Evolutionary conservation across 2,797 vertebrate species (phyloP).

Genomic region (Otolemur crassicaudatus): DNA sequence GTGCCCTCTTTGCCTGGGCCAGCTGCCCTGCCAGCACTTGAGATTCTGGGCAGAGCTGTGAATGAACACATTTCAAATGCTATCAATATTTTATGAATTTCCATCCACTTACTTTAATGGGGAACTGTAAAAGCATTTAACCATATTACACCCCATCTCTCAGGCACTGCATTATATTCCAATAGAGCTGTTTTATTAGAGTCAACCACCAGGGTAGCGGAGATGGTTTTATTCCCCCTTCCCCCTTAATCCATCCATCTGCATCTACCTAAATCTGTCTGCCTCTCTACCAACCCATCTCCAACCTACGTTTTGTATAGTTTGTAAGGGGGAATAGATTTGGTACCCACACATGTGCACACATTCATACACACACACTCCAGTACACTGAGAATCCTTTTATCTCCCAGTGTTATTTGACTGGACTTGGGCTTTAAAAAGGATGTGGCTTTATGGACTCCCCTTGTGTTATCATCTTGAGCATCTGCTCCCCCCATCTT

Average conservation of each 20-base stretch:
- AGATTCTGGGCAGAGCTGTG: slow-evolving; percentile 81
- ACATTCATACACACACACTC: background rate
- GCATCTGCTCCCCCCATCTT: background rate
- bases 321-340: background rate
- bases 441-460: slow-evolving; percentile 56
- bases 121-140: slow-evolving; percentile 90
- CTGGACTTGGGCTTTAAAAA: slow-evolving; percentile 42
- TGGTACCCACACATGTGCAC: accelerated
- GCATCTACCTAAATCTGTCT: slow-evolving; percentile 53
- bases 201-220: slow-evolving; percentile 72
- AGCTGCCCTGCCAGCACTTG: slow-evolving; percentile 67
- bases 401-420: slow-evolving; percentile 53
- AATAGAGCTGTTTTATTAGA: slow-evolving; percentile 86
- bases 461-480: background rate
- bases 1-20: slow-evolving; percentile 66
- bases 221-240: slow-evolving; percentile 60
- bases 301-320: background rate
- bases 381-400: slow-evolving; percentile 19
- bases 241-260: slow-evolving; percentile 54
- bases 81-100: slow-evolving; percentile 91
- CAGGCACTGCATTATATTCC: slow-evolving; percentile 87
- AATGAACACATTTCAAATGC: slow-evolving; percentile 87
- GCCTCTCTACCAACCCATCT: background rate
- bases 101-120: slow-evolving; percentile 90
- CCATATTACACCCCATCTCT: slow-evolving; percentile 88